Evolutionary conservation across 2,797 vertebrate species (phyloP), one percentile per base, ranked within the genome.

Genomic region (Graptemys geographica): DNA sequence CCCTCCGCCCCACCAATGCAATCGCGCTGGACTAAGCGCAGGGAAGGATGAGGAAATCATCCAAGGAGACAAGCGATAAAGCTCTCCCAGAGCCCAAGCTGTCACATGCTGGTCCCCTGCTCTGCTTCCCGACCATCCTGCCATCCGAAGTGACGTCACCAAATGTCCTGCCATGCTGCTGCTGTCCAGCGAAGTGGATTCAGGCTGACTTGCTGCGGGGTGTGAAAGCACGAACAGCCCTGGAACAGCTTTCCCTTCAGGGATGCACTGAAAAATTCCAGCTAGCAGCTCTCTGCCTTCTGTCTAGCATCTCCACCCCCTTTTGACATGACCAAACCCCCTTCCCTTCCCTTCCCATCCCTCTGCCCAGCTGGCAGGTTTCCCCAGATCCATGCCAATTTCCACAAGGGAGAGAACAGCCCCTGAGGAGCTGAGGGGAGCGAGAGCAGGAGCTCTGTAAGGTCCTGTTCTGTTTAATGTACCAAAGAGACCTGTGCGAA

Each of bases 121-220:
- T 92, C 33, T 91, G 84, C 95, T 91, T 5, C 81, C 90, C 89
- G 90, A 93, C 88, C 87, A 76, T 53, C 79, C 91, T 84, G 88
- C 95, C 94, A 91, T 90, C 91, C 90, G 89, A 27, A 69, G 84
- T 78, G 84, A 84, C 69, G 86, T 5, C 79, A 90, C 28, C 85
- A 18, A 7, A 78, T 33, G 79, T 52, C 94, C 95, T 52, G 89
- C 49, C 74, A 13, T 55, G 0, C 82, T 16, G 69, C 87, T 2
- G 4, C 88, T 88, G 90, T 86, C 72, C 86, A 72, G 62, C 3
- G 57, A 82, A 79, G 82, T 23, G 76, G 5, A n/a, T 74, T 41
- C 88, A 57, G 92, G 83, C 93, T 90, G 90, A 76, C 0, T 0
- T 0, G 2, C 91, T 83, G 86, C 84, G 4, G 19, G 25, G 18